Conservation (phyloP, 2,113 vertebrate genomes). For the Petrocephalus microphthalmus region DNA sequence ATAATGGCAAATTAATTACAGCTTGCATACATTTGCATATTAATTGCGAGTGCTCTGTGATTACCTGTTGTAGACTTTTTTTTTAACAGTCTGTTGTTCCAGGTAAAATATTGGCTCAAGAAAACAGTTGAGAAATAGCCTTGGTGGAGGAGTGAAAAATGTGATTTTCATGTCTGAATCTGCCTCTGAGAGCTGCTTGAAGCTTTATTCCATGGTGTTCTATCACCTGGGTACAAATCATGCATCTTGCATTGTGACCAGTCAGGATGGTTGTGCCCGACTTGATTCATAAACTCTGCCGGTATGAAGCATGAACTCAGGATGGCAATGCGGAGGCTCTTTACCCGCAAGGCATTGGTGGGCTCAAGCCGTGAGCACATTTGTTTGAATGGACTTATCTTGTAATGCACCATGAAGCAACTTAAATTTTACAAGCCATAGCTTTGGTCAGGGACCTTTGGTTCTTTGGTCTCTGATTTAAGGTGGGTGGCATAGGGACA, state of each 20-base stretch:
- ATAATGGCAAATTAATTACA: conserved; percentile 63
- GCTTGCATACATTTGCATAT: conserved; percentile 49
- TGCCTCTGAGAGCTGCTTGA: neutral
- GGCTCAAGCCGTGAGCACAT: neutral
- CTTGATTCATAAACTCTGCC: neutral
- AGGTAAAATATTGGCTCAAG: conserved; percentile 9
- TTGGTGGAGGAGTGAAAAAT: neutral
- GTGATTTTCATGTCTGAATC: neutral
- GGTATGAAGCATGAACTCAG: neutral
- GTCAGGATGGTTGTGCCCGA: neutral
- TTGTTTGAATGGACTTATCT: neutral
- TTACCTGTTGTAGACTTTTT: conserved; percentile 23
- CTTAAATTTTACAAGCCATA: neutral
- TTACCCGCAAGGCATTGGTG: neutral
- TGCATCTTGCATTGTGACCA: neutral
- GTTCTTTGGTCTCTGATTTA: neutral
- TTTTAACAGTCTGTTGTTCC: conserved; percentile 25
- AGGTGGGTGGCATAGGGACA: neutral
- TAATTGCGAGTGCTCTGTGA: conserved; percentile 35
- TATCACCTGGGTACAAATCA: neutral
- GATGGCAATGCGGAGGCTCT: neutral
- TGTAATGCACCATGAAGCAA: neutral
- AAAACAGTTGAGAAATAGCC: neutral
- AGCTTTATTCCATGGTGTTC: neutral
- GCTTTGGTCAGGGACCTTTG: neutral